phyloP scores from a whole-genome alignment of 2,113 vertebrate species.

The Pterocles gutturalis region DNA sequence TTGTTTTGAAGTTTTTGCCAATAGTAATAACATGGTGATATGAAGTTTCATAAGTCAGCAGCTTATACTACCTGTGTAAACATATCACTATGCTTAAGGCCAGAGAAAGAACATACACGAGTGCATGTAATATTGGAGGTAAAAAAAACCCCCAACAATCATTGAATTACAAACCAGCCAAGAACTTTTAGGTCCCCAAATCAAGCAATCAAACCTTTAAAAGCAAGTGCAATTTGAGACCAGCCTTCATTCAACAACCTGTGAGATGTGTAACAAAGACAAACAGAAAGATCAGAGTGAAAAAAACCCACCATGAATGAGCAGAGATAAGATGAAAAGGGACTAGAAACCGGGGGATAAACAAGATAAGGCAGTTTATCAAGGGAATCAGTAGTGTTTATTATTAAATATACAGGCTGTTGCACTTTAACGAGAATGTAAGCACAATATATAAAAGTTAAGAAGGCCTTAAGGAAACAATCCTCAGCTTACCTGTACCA shows the following conservation, averaged over 20 bases:
- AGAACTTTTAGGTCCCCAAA: not conserved
- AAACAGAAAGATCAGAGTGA: not conserved
- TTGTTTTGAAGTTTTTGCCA: not conserved
- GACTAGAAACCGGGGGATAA: not conserved
- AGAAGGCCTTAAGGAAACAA: not conserved
- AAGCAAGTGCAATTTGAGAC: not conserved
- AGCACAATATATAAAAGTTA: not conserved
- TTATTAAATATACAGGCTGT: not conserved
- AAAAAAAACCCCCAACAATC: not conserved
- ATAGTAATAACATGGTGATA: not conserved
- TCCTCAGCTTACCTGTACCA: not conserved
- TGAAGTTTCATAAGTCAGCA: not conserved
- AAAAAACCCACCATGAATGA: not conserved
- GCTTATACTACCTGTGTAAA: not conserved
- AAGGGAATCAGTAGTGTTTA: not conserved
- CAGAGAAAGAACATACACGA: not conserved
- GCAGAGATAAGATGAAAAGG: not conserved
- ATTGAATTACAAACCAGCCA: not conserved
- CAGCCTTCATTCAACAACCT: not conserved
- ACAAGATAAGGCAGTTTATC: not conserved
- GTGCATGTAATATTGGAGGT: not conserved
- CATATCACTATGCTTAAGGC: not conserved
- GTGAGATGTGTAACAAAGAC: not conserved
- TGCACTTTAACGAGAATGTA: not conserved
- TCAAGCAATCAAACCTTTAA: not conserved